Conservation (phyloP, 2,113 vertebrate genomes). For the Cyprinodon variegatus region DNA sequence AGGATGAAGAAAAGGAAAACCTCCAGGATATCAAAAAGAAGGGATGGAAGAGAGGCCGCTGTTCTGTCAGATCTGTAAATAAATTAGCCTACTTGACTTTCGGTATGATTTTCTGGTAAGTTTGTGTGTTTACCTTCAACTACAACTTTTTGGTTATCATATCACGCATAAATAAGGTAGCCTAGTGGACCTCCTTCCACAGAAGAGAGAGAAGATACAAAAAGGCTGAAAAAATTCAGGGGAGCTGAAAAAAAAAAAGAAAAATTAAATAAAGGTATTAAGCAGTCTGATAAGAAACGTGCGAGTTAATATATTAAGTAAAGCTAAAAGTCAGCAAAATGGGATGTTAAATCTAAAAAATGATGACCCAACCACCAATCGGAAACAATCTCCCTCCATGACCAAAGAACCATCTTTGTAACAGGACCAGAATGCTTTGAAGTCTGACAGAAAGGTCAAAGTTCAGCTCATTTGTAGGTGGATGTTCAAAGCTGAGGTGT, state of each 20-base stretch:
- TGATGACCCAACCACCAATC: background rate
- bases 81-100: too few relatives aligned
- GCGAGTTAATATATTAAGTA: background rate
- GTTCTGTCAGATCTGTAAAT: too few relatives aligned
- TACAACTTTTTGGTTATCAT: too few relatives aligned
- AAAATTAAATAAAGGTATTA: constrained; percentile 38
- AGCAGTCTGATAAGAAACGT: constrained; percentile 6
- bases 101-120: too few relatives aligned
- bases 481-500: background rate
- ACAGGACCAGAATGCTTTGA: background rate
- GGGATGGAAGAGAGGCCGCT: background rate
- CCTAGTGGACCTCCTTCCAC: background rate
- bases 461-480: constrained; percentile 4
- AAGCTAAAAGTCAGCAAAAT: too few relatives aligned
- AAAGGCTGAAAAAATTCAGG: constrained; percentile 30
- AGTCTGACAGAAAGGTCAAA: constrained; percentile 9
- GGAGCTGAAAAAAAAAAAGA: constrained; percentile 1
- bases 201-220: background rate
- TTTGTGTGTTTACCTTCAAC: too few relatives aligned
- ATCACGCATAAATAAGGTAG: too few relatives aligned
- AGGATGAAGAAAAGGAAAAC: background rate
- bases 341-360: background rate
- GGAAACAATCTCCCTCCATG: rapidly evolving
- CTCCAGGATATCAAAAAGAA: background rate
- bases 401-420: background rate